Conservation (phyloP, 2,888 invertebrate genomes). For the Erebia aethiops region DNA sequence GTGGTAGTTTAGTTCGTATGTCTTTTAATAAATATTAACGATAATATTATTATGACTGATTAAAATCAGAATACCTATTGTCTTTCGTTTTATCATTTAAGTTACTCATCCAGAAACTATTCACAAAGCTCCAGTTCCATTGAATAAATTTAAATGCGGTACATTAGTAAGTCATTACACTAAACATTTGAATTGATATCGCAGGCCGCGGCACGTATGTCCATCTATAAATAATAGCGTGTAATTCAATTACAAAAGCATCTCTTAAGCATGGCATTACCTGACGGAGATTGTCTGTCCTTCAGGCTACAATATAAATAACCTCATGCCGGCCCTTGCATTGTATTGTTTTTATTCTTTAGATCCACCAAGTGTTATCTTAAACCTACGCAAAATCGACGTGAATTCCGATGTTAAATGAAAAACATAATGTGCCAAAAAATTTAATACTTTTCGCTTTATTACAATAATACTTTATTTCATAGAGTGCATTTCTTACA, state of each 20-base stretch:
- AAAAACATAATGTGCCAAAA: too few species aligned
- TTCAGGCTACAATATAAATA: constrained; percentile 69
- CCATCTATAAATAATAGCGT: constrained; percentile 29
- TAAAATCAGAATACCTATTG: too few species aligned
- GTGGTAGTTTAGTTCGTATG: too few species aligned
- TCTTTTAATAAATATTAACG: too few species aligned
- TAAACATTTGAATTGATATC: constrained; percentile 8
- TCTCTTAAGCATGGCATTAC: constrained; percentile 31
- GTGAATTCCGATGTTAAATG: constrained; percentile 24
- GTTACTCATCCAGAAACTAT: background rate
- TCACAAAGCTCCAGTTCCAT: constrained; percentile 1
- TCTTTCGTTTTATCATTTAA: too few species aligned
- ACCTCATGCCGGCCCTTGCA: constrained; percentile 58
- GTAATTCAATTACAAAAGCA: constrained; percentile 37
- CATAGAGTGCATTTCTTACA: too few species aligned
- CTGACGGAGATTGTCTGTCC: constrained; percentile 72
- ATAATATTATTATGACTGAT: too few species aligned
- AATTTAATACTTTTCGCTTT: background rate
- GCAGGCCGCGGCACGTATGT: constrained; percentile 20
- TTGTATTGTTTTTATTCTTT: constrained; percentile 56
- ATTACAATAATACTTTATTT: too few species aligned
- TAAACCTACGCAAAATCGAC: constrained; percentile 30
- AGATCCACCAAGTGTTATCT: constrained; percentile 49
- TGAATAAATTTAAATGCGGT: constrained; percentile 12
- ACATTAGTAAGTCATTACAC: constrained; percentile 20